Conservation (phyloP, 1,140 invertebrate species). For the Drosophila obscura region DNA sequence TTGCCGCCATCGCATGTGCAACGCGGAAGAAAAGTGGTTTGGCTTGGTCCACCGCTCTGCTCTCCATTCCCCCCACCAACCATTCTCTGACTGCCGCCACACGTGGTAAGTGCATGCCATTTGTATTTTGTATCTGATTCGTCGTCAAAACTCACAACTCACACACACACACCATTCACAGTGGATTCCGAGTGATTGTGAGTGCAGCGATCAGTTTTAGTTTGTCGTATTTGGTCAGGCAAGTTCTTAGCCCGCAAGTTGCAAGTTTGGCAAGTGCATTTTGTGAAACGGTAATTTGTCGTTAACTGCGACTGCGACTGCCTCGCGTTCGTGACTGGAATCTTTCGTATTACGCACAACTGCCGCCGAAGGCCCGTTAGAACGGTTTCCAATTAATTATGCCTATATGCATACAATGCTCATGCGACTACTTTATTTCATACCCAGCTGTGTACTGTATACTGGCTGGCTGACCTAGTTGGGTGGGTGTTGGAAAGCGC, state of each 20-base stretch:
- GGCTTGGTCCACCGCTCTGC: slow-evolving; percentile 40
- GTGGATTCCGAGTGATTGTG: slow-evolving; percentile 19
- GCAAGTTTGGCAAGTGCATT: slow-evolving; percentile 76
- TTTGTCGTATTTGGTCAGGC: slow-evolving; percentile 55
- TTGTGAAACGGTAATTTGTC: slow-evolving; percentile 75
- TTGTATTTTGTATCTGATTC: slow-evolving; percentile 70
- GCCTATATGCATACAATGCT: slow-evolving; percentile 24
- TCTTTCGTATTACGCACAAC: slow-evolving; percentile 51
- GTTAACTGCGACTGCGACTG: slow-evolving; percentile 42
- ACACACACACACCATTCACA: slow-evolving; percentile 10
- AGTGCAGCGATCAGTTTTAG: slow-evolving; percentile 35
- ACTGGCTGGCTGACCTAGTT: slow-evolving; percentile 32
- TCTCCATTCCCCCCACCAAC: slow-evolving; percentile 2
- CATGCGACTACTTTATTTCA: slow-evolving; percentile 14
- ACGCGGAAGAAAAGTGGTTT: slow-evolving; percentile 80
- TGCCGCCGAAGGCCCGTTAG: slow-evolving; percentile 54
- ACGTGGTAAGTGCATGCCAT: slow-evolving; percentile 60
- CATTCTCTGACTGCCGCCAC: slow-evolving; percentile 15
- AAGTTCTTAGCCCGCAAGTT: slow-evolving; percentile 51
- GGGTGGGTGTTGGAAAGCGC: slow-evolving; percentile 39
- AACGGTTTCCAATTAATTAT: slow-evolving; percentile 45
- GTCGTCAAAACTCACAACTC: slow-evolving; percentile 26
- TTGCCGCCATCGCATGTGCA: slow-evolving; percentile 63
- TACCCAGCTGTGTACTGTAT: background rate
- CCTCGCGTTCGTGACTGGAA: slow-evolving; percentile 69